A percentile compares a stretch with the other conserved stretches of the same genome.
phyloP scores from a whole-genome alignment of 1,140 invertebrate species.

The Saccostrea echinata region DNA sequence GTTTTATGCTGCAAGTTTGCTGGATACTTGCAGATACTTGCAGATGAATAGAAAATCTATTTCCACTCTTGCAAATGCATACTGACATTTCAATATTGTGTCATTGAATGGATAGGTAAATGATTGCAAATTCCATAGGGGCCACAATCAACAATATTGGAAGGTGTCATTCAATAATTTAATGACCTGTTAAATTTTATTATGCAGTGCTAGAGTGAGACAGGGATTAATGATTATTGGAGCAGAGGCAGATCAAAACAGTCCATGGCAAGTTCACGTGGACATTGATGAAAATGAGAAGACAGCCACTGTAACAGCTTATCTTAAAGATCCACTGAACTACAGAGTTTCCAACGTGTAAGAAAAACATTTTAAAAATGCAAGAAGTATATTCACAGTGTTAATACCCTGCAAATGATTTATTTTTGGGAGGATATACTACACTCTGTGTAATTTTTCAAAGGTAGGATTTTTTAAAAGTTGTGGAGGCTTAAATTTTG shows the following conservation, averaged over 20 bases:
- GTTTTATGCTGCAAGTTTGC: no score
- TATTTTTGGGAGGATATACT: no score
- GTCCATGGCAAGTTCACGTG: constrained; percentile 91
- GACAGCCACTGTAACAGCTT: constrained; percentile 90
- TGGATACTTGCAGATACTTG: no score
- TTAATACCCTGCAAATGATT: no score
- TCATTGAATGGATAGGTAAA: no score
- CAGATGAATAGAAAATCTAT: no score
- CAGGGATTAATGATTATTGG: constrained; percentile 90
- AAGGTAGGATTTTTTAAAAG: no score
- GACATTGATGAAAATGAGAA: constrained; percentile 91
- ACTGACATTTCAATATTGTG: no score
- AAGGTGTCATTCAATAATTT: background rate
- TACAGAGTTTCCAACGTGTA: constrained; percentile 2
- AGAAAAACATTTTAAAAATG: background rate
- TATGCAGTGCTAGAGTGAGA: constrained; percentile 89
- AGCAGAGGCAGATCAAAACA: constrained; percentile 85
- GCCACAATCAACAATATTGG: background rate
- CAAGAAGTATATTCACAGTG: background rate
- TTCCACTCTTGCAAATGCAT: no score
- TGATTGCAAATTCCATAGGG: no score
- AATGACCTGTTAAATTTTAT: constrained; percentile 2
- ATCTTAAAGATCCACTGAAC: constrained; percentile 76
- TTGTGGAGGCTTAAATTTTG: no score
- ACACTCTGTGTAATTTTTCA: no score